Conservation (phyloP, 2,888 invertebrate species). For the Andrena praecox region DNA sequence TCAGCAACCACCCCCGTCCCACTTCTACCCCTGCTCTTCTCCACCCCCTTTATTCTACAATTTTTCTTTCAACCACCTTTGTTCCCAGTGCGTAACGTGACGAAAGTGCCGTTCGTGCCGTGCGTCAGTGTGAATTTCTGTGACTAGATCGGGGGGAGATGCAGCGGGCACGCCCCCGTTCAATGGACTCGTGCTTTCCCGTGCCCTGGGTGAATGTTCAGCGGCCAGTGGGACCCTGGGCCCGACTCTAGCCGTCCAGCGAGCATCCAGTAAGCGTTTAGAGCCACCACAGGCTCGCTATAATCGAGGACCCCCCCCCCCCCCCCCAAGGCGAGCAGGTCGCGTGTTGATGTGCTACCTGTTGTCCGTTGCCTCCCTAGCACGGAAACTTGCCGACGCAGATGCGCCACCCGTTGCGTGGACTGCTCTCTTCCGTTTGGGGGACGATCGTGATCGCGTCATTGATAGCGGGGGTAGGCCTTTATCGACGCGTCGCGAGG, state of each 20-base stretch:
- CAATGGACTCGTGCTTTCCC: not conserved
- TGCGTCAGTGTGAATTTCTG: constrained; percentile 34
- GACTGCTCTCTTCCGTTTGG: constrained; percentile 11
- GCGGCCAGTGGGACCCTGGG: constrained; percentile 1
- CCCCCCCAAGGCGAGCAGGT: not conserved
- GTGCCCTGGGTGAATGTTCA: constrained; percentile 24
- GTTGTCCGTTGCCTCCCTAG: constrained; percentile 22
- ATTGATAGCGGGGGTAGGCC: not conserved
- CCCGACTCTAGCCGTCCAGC: not conserved
- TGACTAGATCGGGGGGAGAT: constrained; percentile 23
- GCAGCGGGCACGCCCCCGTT: constrained; percentile 23
- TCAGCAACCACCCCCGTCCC: not conserved
- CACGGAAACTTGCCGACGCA: constrained; percentile 14
- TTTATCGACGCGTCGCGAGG: not conserved
- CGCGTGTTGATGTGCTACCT: constrained; percentile 45
- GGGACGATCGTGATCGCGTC: constrained; percentile 17
- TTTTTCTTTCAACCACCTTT: not conserved
- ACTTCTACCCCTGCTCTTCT: not conserved
- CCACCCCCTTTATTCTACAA: not conserved
- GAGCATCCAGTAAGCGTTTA: constrained; percentile 28
- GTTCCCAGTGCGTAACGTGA: constrained; percentile 10
- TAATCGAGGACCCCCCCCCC: not conserved
- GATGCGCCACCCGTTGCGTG: constrained; percentile 28
- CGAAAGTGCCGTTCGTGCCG: constrained; percentile 28
- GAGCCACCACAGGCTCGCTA: no score